Evolutionary conservation across 2,113 vertebrate species (phyloP), one percentile per base, ranked within the genome.

Genomic region (Piprites chloris): DNA sequence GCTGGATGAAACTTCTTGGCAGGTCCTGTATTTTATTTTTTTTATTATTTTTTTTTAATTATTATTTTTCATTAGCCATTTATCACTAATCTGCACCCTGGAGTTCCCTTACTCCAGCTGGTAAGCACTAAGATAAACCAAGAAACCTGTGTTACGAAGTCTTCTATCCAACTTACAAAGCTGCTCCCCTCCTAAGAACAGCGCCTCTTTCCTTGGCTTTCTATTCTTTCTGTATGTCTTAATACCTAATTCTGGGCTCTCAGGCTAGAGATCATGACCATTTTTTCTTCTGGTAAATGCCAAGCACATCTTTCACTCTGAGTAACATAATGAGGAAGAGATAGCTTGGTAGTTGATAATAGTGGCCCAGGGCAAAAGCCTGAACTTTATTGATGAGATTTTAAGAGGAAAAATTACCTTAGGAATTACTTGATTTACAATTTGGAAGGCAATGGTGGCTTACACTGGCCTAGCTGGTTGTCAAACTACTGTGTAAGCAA

Each of bases 331-430:
- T n/a, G 56, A 72, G 69, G 56, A 87, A 83, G 2, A 71, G 42
- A 90, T 69, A 67, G 30, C 42, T 67, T 95, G 72, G 47, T 86
- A n/a, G 20, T 65, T 78, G 52, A 28, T 85, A 86, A 87, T 84
- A 74, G 80, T 5, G 23, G 77, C 84, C 66, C 62, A 78, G 69
- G 37, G 76, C 72, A 95, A 96, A 96, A 95, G 68, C 95, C 91
- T 96, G 91, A 94, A 20, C 42, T 84, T 90, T 94, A 85, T 78
- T 95, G 62, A 80, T 72, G 62, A 72, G 61, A 75, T 85, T 89
- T 91, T 69, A 79, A 76, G 72, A 75, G 73, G 52, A 66, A 63
- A 93, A 91, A 47, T 1, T 2, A 46, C 78, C 20, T 63, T 85
- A 63, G 52, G 52, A 89, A 72, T 93, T 68, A 39, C 47, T 72